Conservation (phyloP, 2,113 vertebrate genomes). For the Scomber japonicus region DNA sequence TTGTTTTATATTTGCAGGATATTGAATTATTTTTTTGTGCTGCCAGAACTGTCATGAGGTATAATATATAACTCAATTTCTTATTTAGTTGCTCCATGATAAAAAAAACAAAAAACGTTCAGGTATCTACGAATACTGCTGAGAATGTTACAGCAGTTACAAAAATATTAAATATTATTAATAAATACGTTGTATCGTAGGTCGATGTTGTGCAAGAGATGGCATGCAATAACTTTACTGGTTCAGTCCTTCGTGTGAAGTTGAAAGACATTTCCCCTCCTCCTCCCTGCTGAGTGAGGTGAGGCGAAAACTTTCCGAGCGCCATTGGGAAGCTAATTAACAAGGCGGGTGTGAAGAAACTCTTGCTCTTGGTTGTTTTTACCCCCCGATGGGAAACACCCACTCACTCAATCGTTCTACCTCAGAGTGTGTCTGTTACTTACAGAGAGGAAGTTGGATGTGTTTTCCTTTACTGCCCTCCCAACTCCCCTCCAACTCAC, state of each 20-base stretch:
- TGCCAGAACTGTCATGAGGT: not conserved
- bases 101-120: not conserved
- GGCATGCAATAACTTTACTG: constrained; percentile 30
- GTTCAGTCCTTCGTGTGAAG: constrained; percentile 46
- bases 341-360: constrained; percentile 68
- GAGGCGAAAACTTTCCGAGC: constrained; percentile 63
- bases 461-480: constrained; percentile 48
- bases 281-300: constrained; percentile 68
- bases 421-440: constrained; percentile 62
- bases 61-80: not conserved
- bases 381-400: constrained; percentile 75
- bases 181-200: constrained; percentile 7
- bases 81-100: not conserved
- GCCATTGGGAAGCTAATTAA: constrained; percentile 77
- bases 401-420: constrained; percentile 51
- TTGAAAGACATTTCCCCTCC: constrained; percentile 59
- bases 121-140: not conserved
- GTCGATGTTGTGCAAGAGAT: constrained; percentile 5
- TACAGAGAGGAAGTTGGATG: constrained; percentile 69
- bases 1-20: not conserved
- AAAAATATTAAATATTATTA: constrained; percentile 3
- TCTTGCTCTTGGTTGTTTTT: constrained; percentile 73
- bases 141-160: not conserved
- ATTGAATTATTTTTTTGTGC: not conserved
- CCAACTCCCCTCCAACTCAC: not conserved